Evolutionary conservation across 2,797 vertebrate species (phyloP), one percentile per base, ranked within the genome.

Genomic region (Geotrypetes seraphini): DNA sequence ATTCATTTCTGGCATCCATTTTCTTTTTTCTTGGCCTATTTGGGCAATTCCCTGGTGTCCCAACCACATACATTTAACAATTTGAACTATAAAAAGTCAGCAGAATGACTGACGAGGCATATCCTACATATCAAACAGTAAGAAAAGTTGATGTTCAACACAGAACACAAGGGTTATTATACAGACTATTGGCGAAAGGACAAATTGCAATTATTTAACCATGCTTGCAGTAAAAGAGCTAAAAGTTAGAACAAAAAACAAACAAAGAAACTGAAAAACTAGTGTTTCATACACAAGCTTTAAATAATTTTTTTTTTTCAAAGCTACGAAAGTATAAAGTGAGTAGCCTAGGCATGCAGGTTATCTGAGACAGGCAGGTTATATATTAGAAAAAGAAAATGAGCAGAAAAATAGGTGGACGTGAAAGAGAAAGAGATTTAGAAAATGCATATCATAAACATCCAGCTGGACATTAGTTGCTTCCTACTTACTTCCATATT

Each of bases 401-500:
- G 69, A 75, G 56, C 44, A 70, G 69, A 69, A 66, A 65, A 63
- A 60, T 61, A 86, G 61, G 57, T 59, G 79, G 81, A 73, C 76
- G 80, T 78, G 76, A 75, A 75, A 72, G 45, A 53, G 71, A 75
- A 63, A 54, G 71, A 75, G 63, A 54, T n/a, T n/a, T 75, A 64
- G 74, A 69, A 78, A 89, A 78, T 85, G 90, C 81, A 85, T 81
- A 89, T 89, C 79, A 86, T 82, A 87, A n/a, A 75, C 86, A 84
- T 90, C 86, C 85, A 81, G 81, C 88, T 71, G 69, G 57, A 70
- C 66, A 53, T 64, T 71, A 65, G 76, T 58, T 39, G 62, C 73
- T 71, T 85, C 81, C 86, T 86, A 96, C 94, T 96, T 98, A 97
- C 94, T 91, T 98, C 94, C 87, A 97, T 91, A 92, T 92, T 94